Conservation (phyloP, 2,888 invertebrate species). For the Amorpha juglandis region DNA sequence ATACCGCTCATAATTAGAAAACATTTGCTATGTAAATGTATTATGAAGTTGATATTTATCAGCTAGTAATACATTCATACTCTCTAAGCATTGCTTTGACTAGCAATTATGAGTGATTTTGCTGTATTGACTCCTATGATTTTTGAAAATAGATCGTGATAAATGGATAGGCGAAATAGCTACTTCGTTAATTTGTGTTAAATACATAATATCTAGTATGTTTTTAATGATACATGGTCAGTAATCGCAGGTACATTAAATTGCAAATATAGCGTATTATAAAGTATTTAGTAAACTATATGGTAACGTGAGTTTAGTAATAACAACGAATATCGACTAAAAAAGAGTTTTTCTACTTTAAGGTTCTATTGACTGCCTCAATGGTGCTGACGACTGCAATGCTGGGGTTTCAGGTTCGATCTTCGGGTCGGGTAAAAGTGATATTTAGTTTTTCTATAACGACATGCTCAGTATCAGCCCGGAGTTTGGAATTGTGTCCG, state of each 20-base stretch:
- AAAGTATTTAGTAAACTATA: neutral
- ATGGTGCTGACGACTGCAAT: too few relatives aligned
- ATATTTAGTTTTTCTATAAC: too few relatives aligned
- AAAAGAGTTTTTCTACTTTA: too few relatives aligned
- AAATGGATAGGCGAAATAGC: neutral
- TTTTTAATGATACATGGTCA: neutral
- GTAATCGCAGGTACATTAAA: neutral
- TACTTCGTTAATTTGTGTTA: slow-evolving; percentile 14
- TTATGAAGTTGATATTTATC: slow-evolving; percentile 8
- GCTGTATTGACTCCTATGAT: neutral
- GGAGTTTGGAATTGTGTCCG: too few relatives aligned
- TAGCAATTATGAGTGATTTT: neutral
- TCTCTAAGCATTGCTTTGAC: slow-evolving; percentile 3
- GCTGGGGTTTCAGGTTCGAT: too few relatives aligned
- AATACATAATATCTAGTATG: slow-evolving; percentile 1
- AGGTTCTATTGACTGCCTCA: too few relatives aligned
- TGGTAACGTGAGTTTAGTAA: neutral
- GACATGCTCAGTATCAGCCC: too few relatives aligned
- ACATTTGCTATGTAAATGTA: neutral
- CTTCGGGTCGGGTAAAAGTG: too few relatives aligned
- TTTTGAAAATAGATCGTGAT: slow-evolving; percentile 10
- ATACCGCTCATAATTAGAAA: neutral
- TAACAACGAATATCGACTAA: too few relatives aligned
- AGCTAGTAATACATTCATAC: neutral
- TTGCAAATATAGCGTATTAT: neutral